These are phyloP conservation scores for Trichonephila inaurata DNA, from an alignment of 1,140 invertebrate genomes.

Conservation along the genomic window DNA sequence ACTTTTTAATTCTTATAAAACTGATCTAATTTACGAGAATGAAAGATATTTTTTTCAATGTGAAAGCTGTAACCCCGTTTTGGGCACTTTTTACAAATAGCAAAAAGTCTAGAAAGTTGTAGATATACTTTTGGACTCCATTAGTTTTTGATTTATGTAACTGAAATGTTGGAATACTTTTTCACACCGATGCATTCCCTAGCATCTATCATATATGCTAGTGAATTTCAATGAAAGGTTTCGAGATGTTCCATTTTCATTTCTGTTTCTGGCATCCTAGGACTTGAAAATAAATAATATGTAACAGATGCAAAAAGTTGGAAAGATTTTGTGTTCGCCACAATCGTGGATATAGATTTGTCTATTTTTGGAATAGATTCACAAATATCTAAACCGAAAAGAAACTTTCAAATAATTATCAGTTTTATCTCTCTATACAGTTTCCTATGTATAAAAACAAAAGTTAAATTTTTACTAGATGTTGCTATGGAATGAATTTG, in stretches of 20 bases:
- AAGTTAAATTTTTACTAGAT: too few relatives aligned
- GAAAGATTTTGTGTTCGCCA: not conserved
- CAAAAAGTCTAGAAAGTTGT: not conserved
- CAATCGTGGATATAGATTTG: not conserved
- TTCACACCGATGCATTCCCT: not conserved
- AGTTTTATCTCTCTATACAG: too few relatives aligned
- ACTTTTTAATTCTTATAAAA: too few relatives aligned
- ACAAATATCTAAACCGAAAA: too few relatives aligned
- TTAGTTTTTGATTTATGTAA: constrained; percentile 47
- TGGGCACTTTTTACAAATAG: too few relatives aligned
- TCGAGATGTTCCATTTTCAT: not conserved
- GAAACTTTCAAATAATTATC: too few relatives aligned
- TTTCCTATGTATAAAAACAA: too few relatives aligned
- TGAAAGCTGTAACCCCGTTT: too few relatives aligned
- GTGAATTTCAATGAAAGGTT: constrained; percentile 10
- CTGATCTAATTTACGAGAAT: too few relatives aligned
- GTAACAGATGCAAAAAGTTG: not conserved
- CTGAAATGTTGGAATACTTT: not conserved
- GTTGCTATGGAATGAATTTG: too few relatives aligned
- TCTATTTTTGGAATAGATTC: too few relatives aligned
- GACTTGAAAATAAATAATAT: constrained; percentile 5
- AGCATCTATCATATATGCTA: not conserved
- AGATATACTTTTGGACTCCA: not conserved
- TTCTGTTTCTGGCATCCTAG: constrained; percentile 18
- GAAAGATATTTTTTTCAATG: too few relatives aligned